Evolutionary conservation across 2,888 invertebrate species (phyloP).

Genomic region (Bembecia ichneumoniformis): DNA sequence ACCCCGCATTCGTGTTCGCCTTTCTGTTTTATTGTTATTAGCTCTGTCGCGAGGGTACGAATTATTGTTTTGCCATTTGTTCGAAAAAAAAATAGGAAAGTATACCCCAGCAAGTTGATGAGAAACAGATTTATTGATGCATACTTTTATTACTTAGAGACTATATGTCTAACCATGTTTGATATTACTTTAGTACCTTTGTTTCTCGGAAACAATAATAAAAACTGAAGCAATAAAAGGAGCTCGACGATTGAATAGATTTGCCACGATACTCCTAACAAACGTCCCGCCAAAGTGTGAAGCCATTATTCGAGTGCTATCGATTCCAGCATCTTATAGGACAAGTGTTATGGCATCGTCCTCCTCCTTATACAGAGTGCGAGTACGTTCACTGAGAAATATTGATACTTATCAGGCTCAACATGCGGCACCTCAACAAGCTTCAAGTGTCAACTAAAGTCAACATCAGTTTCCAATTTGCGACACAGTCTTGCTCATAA

Average conservation of each 20-base stretch:
- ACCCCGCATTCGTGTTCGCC: constrained; percentile 56
- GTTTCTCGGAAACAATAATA: constrained; percentile 1
- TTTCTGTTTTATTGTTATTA: constrained; percentile 73
- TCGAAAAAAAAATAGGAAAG: constrained; percentile 49
- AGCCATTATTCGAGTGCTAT: constrained; percentile 35
- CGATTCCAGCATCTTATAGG: constrained; percentile 47
- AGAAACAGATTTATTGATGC: too few species aligned
- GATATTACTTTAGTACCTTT: too few species aligned
- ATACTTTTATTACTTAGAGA: too few species aligned
- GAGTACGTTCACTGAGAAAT: constrained; percentile 40
- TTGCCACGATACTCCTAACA: constrained; percentile 32
- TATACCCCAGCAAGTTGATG: constrained; percentile 31
- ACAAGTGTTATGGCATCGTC: constrained; percentile 63
- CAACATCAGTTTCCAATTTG: constrained; percentile 45
- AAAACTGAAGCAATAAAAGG: constrained; percentile 9
- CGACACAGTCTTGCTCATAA: constrained; percentile 54
- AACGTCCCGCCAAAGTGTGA: constrained; percentile 36
- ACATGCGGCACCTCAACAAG: constrained; percentile 41
- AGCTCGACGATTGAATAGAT: constrained; percentile 12
- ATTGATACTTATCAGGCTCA: constrained; percentile 53
- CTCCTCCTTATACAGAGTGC: constrained; percentile 47
- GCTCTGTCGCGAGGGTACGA: constrained; percentile 65
- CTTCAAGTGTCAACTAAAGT: constrained; percentile 38
- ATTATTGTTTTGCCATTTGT: constrained; percentile 70
- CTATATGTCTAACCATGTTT: too few species aligned